phyloP scores from a whole-genome alignment of 2,888 invertebrate genomes.

The Xestia ashworthii region DNA sequence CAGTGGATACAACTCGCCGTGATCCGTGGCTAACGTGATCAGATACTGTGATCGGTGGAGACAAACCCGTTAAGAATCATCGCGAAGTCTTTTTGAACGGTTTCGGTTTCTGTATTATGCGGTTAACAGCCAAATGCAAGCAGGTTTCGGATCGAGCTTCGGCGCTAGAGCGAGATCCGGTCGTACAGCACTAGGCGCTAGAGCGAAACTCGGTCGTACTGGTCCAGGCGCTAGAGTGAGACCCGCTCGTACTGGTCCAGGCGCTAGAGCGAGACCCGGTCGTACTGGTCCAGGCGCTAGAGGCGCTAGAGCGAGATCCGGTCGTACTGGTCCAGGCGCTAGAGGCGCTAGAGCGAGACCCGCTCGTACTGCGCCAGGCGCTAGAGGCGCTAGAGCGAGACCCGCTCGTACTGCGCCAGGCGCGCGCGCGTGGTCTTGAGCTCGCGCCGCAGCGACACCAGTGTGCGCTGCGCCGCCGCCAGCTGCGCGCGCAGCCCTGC shows the following conservation, averaged over 20 bases:
- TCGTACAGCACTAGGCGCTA: slow-evolving; percentile 93
- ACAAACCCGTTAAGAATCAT: too few relatives aligned
- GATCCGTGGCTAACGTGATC: too few relatives aligned
- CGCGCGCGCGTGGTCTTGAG: slow-evolving; percentile 73
- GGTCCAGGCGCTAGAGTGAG: slow-evolving; percentile 7
- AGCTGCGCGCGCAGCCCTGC: slow-evolving; percentile 60
- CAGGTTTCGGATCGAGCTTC: not conserved
- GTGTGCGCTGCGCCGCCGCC: slow-evolving; percentile 88
- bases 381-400: slow-evolving; percentile 76
- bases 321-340: slow-evolving; percentile 92
- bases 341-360: not conserved
- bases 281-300: slow-evolving; percentile 87
- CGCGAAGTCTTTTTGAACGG: not conserved
- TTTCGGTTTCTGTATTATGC: not conserved
- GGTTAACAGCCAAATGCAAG: not conserved
- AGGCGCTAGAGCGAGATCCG: not conserved
- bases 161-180: slow-evolving; percentile 19
- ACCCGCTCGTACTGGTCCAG: slow-evolving; percentile 93
- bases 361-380: slow-evolving; percentile 93
- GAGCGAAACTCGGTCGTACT: slow-evolving; percentile 87
- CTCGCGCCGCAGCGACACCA: slow-evolving; percentile 35
- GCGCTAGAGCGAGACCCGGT: slow-evolving; percentile 43
- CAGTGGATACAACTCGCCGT: too few relatives aligned
- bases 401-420: slow-evolving; percentile 93
- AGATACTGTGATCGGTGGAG: too few relatives aligned